Evolutionary conservation across 2,888 invertebrate genomes (phyloP), one percentile per base, ranked within the genome.

Genomic region (Lasioglossum malachurum): DNA sequence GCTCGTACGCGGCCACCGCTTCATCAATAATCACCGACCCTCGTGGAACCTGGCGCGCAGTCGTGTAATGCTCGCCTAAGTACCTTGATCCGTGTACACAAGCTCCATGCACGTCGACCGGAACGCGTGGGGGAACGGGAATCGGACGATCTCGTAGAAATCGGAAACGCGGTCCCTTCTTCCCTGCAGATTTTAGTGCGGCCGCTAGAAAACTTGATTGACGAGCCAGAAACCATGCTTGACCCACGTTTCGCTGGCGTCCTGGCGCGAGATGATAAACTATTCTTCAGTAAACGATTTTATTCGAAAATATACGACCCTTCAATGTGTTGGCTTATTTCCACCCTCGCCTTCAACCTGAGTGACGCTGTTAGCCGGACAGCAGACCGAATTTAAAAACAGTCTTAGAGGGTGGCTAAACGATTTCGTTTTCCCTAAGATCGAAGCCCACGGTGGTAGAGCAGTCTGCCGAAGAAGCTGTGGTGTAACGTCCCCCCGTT

Each of bases 11-110:
- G 77, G 79, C 87, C 78, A 84, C 67, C 69, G 85, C 86, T 89
- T 90, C 89, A 89, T 91, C 92, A 88, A 92, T 93, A 92, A 92
- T 91, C 90, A 84, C 88, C 78, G 88, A 87, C 80, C 83, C 84
- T 82, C 82, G 84, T 77, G 79, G 78, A 81, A 87, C 85, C 85
- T 75, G 90, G 86, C 87, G 86, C 86, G 89, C 90, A 87, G 84
- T 75, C 84, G 73, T 86, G 86, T 86, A 84, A 90, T 86, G 72
- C 75, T 64, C 83, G 78, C 77, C 83, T 82, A 88, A 89, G 87
- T 89, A 87, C 86, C 88, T 35, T 38, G 67, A 72, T 67, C 74
- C 79, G 77, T 74, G 87, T 83, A 78, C 75, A 71, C 76, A 73
- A 60, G 57, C 74, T 82, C 69, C 76, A 46, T 49, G 77, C 77